Evolutionary conservation across 2,888 invertebrate species (phyloP), one percentile per base, ranked within the genome.

Genomic region (Lepidocyrtinus sp.): DNA sequence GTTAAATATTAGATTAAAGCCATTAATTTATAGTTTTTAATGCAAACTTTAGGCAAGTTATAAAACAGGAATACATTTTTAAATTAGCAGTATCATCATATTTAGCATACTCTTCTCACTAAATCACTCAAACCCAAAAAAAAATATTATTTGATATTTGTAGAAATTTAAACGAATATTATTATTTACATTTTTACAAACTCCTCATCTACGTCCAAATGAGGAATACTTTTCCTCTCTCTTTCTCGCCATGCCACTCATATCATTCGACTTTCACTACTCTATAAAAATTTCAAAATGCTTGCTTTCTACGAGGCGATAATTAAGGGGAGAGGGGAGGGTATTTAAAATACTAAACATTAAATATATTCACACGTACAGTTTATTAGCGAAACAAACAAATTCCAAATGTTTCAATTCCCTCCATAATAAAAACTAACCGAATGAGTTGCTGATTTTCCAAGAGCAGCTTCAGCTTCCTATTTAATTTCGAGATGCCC

Each of bases 401-500:
- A 26, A 50, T 19, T 50, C 22, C 50, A 45, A 64, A 45, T 15
- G 1, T 12, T 5, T n/a, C 9, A 72, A 25, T 65, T 59, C 69
- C 61, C 64, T 67, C 55, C 62, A 62, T 36, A 69, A 79, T 63
- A 70, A 72, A 77, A 83, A 85, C 86, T 86, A 82, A 86, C 86
- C 86, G 84, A 85, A 85, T 84, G 71, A 86, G 82, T 85, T 86
- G 86, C 84, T 86, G 86, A 83, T 83, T 86, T 85, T 86, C 86
- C 86, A 86, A 82, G 71, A 86, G 85, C 81, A 85, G 82, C 84
- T 85, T 86, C 83, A 86, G 80, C 80, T 86, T 86, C 85, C 86
- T 86, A 84, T 64, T 63, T 22, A 15, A n/a, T 12, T 21, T 22
- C 36, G 17, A 67, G 65, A 69, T 36, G 22, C 62, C 77, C 77